phyloP scores from a whole-genome alignment of 2,888 invertebrate genomes.

The Frankliniella intonsa region DNA sequence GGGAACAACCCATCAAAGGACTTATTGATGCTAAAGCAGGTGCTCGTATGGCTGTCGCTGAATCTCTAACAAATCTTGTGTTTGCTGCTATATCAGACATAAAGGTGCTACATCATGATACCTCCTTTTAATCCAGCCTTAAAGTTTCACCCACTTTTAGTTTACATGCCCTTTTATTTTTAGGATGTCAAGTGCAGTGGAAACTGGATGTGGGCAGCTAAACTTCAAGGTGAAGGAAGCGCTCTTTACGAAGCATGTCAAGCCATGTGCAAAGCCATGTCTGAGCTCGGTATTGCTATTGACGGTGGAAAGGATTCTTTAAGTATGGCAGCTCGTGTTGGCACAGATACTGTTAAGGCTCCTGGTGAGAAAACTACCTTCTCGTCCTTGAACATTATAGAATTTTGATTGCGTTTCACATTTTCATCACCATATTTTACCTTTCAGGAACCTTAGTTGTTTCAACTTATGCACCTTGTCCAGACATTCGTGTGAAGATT shows the following conservation, averaged over 20 bases:
- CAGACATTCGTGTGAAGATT: slow-evolving; percentile 73
- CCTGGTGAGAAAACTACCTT: slow-evolving; percentile 46
- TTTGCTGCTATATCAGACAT: slow-evolving; percentile 57
- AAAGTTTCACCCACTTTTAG: not conserved
- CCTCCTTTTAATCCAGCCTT: not conserved
- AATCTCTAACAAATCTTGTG: slow-evolving; percentile 88
- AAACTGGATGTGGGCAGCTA: slow-evolving; percentile 99
- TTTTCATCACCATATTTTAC: slow-evolving; percentile 3
- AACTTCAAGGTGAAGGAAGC: slow-evolving; percentile 87
- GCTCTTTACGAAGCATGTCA: slow-evolving; percentile 79
- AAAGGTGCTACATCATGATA: slow-evolving; percentile 45
- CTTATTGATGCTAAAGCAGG: slow-evolving; percentile 77
- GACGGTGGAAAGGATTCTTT: slow-evolving; percentile 98
- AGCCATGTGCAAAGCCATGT: slow-evolving; percentile 84
- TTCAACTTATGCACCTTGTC: slow-evolving; percentile 94
- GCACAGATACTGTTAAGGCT: slow-evolving; percentile 54
- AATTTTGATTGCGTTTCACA: slow-evolving; percentile 22
- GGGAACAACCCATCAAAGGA: slow-evolving; percentile 95
- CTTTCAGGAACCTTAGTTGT: slow-evolving; percentile 80
- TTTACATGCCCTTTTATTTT: slow-evolving; percentile 31
- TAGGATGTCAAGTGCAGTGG: slow-evolving; percentile 96
- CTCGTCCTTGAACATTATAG: not conserved
- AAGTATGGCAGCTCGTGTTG: slow-evolving; percentile 91
- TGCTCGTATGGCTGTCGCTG: slow-evolving; percentile 90
- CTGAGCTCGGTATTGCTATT: slow-evolving; percentile 75